phyloP scores from a whole-genome alignment of 2,113 vertebrate species.

The Heliornis fulica region DNA sequence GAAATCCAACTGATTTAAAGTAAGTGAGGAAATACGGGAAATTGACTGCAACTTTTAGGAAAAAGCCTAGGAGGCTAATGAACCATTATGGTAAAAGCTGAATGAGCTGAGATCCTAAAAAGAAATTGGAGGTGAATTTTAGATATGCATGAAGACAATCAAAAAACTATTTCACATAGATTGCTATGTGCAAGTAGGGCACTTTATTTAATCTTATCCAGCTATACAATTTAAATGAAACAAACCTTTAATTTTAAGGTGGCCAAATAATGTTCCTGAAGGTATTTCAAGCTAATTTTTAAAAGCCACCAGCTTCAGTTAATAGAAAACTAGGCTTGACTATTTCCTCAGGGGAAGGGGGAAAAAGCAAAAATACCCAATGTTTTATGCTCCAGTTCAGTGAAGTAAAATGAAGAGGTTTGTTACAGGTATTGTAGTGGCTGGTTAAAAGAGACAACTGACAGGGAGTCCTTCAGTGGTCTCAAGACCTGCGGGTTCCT shows the following conservation, averaged over 20 bases:
- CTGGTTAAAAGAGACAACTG: background rate
- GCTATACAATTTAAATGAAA: slow-evolving; percentile 47
- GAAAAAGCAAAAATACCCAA: background rate
- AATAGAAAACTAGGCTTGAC: background rate
- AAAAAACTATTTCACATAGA: slow-evolving; percentile 28
- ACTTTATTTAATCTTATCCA: slow-evolving; percentile 51
- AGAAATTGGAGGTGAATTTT: slow-evolving; percentile 39
- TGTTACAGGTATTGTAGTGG: background rate
- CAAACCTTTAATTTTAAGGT: slow-evolving; percentile 53
- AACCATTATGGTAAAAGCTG: slow-evolving; percentile 51
- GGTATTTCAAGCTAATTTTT: slow-evolving; percentile 31
- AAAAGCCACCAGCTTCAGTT: background rate
- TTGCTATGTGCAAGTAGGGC: slow-evolving; percentile 27
- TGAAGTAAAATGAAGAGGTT: background rate
- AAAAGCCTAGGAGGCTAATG: slow-evolving; percentile 31
- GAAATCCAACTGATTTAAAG: slow-evolving; percentile 39
- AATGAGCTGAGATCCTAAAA: slow-evolving; percentile 26
- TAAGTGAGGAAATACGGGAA: slow-evolving; percentile 32
- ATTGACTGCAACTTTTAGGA: slow-evolving; percentile 22
- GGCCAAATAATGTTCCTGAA: background rate
- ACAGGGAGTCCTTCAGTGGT: background rate
- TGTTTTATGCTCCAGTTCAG: background rate
- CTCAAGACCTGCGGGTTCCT: background rate
- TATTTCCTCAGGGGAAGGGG: background rate
- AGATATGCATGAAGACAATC: slow-evolving; percentile 16